Conservation (phyloP, 2,888 invertebrate species). For the Drosophila seclusa region DNA sequence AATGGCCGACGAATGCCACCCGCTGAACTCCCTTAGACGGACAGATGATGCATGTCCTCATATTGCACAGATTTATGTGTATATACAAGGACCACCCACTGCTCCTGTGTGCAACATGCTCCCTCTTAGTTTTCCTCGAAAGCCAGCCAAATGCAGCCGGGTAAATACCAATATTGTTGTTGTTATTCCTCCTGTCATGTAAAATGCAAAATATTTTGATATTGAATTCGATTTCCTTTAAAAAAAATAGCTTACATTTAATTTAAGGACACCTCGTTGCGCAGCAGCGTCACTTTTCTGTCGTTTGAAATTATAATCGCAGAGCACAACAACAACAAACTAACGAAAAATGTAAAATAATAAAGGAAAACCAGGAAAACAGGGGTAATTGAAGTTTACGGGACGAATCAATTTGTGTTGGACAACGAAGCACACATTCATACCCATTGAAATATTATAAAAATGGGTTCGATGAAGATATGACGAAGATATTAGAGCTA, state of each 20-base stretch:
- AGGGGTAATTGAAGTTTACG: not conserved
- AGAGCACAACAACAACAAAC: not conserved
- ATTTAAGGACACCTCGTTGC: constrained; percentile 29
- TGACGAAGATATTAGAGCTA: not conserved
- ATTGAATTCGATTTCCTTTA: constrained; percentile 30
- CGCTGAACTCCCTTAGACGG: constrained; percentile 39
- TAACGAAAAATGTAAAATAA: not conserved
- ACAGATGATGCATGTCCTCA: constrained; percentile 68
- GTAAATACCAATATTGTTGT: constrained; percentile 13
- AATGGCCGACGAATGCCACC: constrained; percentile 47
- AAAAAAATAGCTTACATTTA: constrained; percentile 34
- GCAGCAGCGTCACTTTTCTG: not conserved
- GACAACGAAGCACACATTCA: not conserved
- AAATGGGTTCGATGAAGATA: not conserved
- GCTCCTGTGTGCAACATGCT: constrained; percentile 4
- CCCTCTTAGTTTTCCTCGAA: constrained; percentile 20
- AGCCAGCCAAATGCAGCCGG: constrained; percentile 38
- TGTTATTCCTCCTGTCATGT: constrained; percentile 9
- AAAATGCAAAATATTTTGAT: constrained; percentile 26
- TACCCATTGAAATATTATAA: not conserved
- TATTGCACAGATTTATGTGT: constrained; percentile 68
- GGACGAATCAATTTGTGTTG: not conserved
- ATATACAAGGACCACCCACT: constrained; percentile 31
- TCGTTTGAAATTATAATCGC: constrained; percentile 7
- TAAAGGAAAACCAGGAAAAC: not conserved